Evolutionary conservation across 2,888 invertebrate species (phyloP), one percentile per base, ranked within the genome.

Genomic region (Notocelia uddmanniana): DNA sequence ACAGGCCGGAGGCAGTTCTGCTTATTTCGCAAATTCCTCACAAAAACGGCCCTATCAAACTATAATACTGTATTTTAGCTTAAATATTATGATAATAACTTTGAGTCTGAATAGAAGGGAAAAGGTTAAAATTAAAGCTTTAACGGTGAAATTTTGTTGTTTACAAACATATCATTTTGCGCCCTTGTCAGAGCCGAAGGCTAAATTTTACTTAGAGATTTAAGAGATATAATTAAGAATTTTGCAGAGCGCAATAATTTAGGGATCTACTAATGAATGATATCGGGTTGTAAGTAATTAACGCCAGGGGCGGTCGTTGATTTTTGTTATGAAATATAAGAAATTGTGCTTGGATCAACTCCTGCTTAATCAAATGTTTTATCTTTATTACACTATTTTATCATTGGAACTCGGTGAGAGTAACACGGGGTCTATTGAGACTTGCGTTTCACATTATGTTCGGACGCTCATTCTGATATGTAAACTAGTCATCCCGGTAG

Each of bases 191-290:
- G 82, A 85, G 90, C 93, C 88, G 82, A 75, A 83, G 92, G 93
- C 92, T 76, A 89, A 90, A 92, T 89, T 92, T 92, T 90, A 89
- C 92, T 92, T 90, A 91, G 93, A 93, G 92, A 93, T 92, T 91
- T 88, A 92, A 93, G 92, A 92, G 90, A 91, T 93, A 93, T 93
- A 93, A 93, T 93, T 93, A 93, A 93, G 91, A 93, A 92, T 92
- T 93, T 92, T 87, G 91, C 87, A 84, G 86, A 84, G 87, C 91
- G 88, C 87, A 91, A 91, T 93, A 93, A 93, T 93, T 93, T 93
- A 83, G 91, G 90, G 91, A 84, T 89, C 87, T 84, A 81, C 87
- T 93, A 92, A 93, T 92, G 89, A 92, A 91, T 90, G 90, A 92
- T 93, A 93, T 93, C 93, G 86, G 83, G 91, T 93, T 92, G 84